A percentile compares a stretch with the other conserved stretches of the same genome.
These are phyloP conservation scores for Protophormia terraenovae DNA, from an alignment of 2,888 invertebrate species.

Conservation along the genomic window DNA sequence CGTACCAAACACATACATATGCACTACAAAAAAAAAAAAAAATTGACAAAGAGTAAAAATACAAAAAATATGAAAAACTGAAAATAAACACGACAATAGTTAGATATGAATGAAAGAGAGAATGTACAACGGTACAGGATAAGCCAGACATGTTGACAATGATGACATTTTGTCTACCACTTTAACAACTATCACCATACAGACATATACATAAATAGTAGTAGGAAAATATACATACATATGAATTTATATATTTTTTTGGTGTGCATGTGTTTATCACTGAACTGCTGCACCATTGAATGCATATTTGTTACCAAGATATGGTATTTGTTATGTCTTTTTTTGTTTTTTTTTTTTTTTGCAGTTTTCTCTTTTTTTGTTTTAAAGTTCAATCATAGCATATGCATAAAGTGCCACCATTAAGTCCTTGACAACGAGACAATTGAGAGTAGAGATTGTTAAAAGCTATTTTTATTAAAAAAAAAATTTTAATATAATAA, in stretches of 20 bases:
- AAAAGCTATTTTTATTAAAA: conserved; percentile 46
- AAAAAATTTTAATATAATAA: conserved; percentile 25
- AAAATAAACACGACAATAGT: conserved; percentile 40
- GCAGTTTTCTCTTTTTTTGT: neutral
- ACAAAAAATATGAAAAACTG: conserved; percentile 2
- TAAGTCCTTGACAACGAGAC: conserved; percentile 71
- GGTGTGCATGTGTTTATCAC: neutral
- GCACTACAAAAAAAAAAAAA: conserved; percentile 9
- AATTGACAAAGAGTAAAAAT: conserved; percentile 18
- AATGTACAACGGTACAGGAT: conserved; percentile 57
- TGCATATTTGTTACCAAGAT: neutral
- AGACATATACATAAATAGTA: neutral
- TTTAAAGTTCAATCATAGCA: conserved; percentile 58
- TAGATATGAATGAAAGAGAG: conserved; percentile 57
- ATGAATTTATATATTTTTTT: no score
- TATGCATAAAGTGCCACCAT: conserved; percentile 63
- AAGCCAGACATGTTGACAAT: conserved; percentile 67
- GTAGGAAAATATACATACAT: no score
- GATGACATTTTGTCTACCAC: conserved; percentile 68
- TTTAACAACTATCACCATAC: conserved; percentile 52
- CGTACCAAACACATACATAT: neutral
- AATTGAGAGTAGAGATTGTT: conserved; percentile 60
- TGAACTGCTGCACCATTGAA: neutral
- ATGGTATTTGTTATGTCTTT: neutral
- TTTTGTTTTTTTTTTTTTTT: neutral